Percentiles rank a stretch among this genome's conserved stretches.
Evolutionary conservation across 2,888 invertebrate genomes (phyloP).

Genomic region (Dryococelus australis): DNA sequence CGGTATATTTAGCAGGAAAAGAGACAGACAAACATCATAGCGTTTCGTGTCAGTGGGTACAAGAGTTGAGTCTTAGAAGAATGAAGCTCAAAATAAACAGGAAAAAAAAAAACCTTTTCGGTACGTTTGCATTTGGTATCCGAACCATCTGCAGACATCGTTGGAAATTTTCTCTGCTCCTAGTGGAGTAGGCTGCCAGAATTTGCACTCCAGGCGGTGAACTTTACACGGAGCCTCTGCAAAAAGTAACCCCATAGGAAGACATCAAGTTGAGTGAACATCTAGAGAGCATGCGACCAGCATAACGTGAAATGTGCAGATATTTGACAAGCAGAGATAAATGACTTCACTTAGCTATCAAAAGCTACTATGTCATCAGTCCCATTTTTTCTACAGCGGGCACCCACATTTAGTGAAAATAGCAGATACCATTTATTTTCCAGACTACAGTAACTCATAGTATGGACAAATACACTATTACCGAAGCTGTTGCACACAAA

Average conservation of each 20-base stretch:
- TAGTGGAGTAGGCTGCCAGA: not conserved
- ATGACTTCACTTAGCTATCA: not conserved
- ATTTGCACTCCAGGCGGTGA: not conserved
- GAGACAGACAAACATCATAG: not conserved
- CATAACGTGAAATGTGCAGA: not conserved
- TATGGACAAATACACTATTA: not conserved
- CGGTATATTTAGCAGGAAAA: not conserved
- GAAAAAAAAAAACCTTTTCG: slow-evolving; percentile 4
- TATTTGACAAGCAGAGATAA: not conserved
- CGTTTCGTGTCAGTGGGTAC: not conserved
- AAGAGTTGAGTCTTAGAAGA: not conserved
- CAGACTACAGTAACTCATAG: not conserved
- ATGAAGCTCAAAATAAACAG: not conserved
- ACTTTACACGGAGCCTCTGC: not conserved
- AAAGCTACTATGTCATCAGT: not conserved
- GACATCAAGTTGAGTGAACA: not conserved
- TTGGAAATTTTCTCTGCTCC: not conserved
- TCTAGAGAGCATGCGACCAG: not conserved
- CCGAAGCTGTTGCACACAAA: not conserved
- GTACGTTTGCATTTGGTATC: slow-evolving; percentile 6
- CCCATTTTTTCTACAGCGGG: not conserved
- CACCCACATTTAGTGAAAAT: not conserved
- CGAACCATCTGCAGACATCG: not conserved
- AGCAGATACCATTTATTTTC: not conserved
- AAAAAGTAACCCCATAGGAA: not conserved